Conservation (phyloP, 2,797 vertebrate genomes). For the Ctenochaetus hawaiiensis region DNA sequence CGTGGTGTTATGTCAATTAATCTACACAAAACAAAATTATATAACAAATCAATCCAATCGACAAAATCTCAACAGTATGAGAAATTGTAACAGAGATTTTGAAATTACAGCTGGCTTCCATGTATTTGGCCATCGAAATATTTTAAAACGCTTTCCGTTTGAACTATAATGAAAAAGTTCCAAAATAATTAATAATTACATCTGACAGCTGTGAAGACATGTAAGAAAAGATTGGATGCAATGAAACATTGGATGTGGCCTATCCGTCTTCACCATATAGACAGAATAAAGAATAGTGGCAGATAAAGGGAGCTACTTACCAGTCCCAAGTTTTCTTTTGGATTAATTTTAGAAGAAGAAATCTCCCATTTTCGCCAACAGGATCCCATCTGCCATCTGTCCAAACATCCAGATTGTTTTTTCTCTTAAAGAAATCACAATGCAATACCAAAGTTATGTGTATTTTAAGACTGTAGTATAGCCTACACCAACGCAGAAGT, state of each 20-base stretch:
- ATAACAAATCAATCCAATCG: background rate
- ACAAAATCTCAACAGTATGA: background rate
- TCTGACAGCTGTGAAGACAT: background rate
- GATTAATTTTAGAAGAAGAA: slow-evolving; percentile 44
- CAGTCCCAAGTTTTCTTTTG: slow-evolving; percentile 81
- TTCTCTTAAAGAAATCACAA: slow-evolving; percentile 49
- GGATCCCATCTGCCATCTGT: background rate
- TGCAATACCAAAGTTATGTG: slow-evolving; percentile 74
- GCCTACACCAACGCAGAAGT: slow-evolving; percentile 81
- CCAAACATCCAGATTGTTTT: slow-evolving; percentile 22
- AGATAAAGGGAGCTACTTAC: slow-evolving; percentile 81
- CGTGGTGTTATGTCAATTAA: background rate
- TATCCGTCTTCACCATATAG: slow-evolving; percentile 33
- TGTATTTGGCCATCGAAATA: slow-evolving; percentile 16
- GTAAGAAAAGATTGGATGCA: background rate
- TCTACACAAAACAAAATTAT: background rate
- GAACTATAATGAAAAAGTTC: slow-evolving; percentile 41
- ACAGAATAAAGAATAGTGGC: slow-evolving; percentile 58
- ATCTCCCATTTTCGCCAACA: background rate
- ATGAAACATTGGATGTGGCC: background rate
- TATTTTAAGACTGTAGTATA: slow-evolving; percentile 68
- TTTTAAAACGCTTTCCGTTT: slow-evolving; percentile 23
- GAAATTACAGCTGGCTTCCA: slow-evolving; percentile 16
- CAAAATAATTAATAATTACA: slow-evolving; percentile 13
- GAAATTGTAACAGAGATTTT: slow-evolving; percentile 8